Conservation (phyloP, 2,888 invertebrate genomes). For the Pocota personata region DNA sequence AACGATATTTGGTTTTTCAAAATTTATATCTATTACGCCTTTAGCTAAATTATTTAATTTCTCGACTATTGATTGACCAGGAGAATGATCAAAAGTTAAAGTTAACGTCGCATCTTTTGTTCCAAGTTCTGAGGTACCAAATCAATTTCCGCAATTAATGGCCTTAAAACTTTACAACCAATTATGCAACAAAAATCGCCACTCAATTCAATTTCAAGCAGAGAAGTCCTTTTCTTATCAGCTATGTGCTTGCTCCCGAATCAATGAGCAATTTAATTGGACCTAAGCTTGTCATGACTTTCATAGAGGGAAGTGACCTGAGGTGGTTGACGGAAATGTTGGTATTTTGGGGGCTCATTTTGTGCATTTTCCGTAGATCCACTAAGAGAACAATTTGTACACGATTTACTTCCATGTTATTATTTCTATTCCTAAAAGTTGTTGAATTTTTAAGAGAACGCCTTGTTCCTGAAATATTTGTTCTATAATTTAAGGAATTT, state of each 20-base stretch:
- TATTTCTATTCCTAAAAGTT: conserved; percentile 1
- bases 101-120: conserved; percentile 3
- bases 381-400: neutral
- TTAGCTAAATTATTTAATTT: too few species aligned
- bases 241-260: conserved; percentile 15
- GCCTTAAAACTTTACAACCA: neutral
- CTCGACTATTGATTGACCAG: too few species aligned
- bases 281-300: neutral
- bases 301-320: conserved; percentile 32
- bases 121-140: neutral
- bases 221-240: conserved; percentile 9
- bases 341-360: neutral
- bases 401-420: conserved; percentile 8
- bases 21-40: too few species aligned
- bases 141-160: neutral
- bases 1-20: conserved; percentile 5
- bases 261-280: conserved; percentile 19
- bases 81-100: conserved; percentile 4
- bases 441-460: neutral
- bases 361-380: neutral
- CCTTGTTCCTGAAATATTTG: neutral
- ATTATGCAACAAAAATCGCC: conserved; percentile 17
- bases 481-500: neutral
- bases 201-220: conserved; percentile 10
- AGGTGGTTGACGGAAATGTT: neutral